Conservation (phyloP, 2,797 vertebrate genomes). For the Mycteria americana region DNA sequence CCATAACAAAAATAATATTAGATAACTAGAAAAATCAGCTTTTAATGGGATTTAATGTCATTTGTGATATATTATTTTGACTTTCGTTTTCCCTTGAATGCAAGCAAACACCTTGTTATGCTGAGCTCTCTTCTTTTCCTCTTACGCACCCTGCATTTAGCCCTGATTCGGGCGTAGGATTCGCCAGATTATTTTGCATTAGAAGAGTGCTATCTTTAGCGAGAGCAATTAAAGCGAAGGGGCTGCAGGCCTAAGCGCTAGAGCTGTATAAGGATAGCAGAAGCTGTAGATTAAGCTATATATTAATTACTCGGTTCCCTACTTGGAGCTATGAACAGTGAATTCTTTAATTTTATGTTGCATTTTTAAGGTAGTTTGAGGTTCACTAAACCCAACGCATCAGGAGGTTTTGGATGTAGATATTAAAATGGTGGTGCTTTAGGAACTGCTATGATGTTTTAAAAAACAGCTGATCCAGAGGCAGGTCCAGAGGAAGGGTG, state of each 20-base stretch:
- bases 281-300: slow-evolving; percentile 60
- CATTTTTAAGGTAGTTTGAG: slow-evolving; percentile 40
- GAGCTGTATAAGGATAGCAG: slow-evolving; percentile 18
- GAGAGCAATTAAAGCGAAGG: slow-evolving; percentile 69
- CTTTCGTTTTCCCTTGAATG: not conserved
- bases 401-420: not conserved
- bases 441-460: not conserved
- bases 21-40: not conserved
- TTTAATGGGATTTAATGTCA: not conserved
- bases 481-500: not conserved
- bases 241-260: slow-evolving; percentile 67
- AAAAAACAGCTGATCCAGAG: not conserved
- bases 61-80: not conserved
- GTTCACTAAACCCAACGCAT: not conserved
- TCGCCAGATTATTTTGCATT: slow-evolving; percentile 63
- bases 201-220: slow-evolving; percentile 66
- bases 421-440: not conserved
- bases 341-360: slow-evolving; percentile 37
- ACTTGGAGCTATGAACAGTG: slow-evolving; percentile 31
- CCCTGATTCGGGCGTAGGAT: not conserved
- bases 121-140: slow-evolving; percentile 17
- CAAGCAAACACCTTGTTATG: not conserved
- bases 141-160: not conserved
- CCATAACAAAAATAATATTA: not conserved
- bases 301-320: slow-evolving; percentile 55